phyloP scores from a whole-genome alignment of 1,140 invertebrate species.

The Zaprionus africanus region DNA sequence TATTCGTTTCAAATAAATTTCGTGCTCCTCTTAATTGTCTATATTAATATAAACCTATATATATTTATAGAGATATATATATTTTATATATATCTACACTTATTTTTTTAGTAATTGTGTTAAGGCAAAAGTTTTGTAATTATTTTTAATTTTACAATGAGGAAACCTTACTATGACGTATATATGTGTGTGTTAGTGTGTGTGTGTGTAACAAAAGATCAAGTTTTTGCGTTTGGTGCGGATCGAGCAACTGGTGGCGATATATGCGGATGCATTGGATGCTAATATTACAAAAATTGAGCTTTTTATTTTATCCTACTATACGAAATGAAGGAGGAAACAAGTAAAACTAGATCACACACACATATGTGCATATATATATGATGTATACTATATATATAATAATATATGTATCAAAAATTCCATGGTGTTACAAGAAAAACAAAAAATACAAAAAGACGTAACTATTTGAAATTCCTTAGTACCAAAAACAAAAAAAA shows the following conservation, averaged over 20 bases:
- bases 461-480: slow-evolving; percentile 71
- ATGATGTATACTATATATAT: slow-evolving; percentile 14
- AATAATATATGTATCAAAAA: slow-evolving; percentile 53
- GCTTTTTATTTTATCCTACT: slow-evolving; percentile 35
- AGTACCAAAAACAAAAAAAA: slow-evolving; percentile 59
- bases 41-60: slow-evolving; percentile 10
- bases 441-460: slow-evolving; percentile 43
- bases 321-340: slow-evolving; percentile 4
- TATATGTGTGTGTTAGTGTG: slow-evolving; percentile 1
- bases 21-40: slow-evolving; percentile 5
- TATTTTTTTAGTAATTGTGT: neutral
- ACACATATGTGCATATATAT: slow-evolving; percentile 1
- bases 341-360: slow-evolving; percentile 7
- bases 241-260: neutral
- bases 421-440: slow-evolving; percentile 73
- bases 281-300: slow-evolving; percentile 41
- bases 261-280: slow-evolving; percentile 30
- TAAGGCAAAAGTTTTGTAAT: slow-evolving; percentile 10
- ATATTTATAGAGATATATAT: slow-evolving; percentile 26
- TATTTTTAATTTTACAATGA: slow-evolving; percentile 4
- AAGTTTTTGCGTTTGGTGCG: slow-evolving; percentile 10
- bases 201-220: neutral
- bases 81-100: slow-evolving; percentile 29
- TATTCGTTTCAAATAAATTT: slow-evolving; percentile 4
- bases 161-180: neutral